Base-by-base conservation (phyloP, 92 coral and sea anemone species). In the Pocillopora grandis region DNA sequence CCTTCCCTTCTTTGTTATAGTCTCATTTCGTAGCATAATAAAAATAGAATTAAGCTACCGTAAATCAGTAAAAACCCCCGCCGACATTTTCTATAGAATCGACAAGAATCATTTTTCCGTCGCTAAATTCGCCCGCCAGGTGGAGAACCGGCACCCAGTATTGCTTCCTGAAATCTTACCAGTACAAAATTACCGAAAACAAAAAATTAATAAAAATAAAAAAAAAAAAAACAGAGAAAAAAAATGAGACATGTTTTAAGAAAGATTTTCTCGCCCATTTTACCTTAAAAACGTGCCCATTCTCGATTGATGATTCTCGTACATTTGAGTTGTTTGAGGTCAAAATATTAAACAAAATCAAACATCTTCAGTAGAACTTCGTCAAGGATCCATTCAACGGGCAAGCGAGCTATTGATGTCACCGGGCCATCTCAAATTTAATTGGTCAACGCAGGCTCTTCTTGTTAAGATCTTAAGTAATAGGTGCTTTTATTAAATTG, bases 81-180 rank as follows among this genome's bases (percentile, higher is more conserved):
- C 80, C 64, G 86, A 72, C 74, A 83, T 73, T 74, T 63, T 83
- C 72, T 72, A 73, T 83, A 17, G 80, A 63, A 82, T 17, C 10
- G 33, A 36, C 18, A 10, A 60, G 62, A 33, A 3, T 37, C 27
- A 70, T 77, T 81, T 60, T 64, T n/a, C 33, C 72, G 12, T 62
- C 64, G 2, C 21, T 23, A 73, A 23, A 63, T 62, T 63, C 64
- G 55, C 64, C 49, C 86, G 56, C 86, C 48, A 71, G 23, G 86
- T 20, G 80, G 63, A 61, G 59, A 15, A 55, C 85, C 86, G 85
- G 79, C 19, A 48, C 73, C 74, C 78, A 64, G 66, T 52, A 31
- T 66, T 63, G 86, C 56, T 74, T 83, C 86, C 86, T 65, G 56
- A 58, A 74, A 58, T 3, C 35, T 58, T 8, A 11, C 63, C 62